Percentiles rank a stretch among this genome's conserved stretches.
These are phyloP conservation scores for Trissolcus basalis DNA, from an alignment of 1,140 invertebrate genomes.

Conservation along the genomic window DNA sequence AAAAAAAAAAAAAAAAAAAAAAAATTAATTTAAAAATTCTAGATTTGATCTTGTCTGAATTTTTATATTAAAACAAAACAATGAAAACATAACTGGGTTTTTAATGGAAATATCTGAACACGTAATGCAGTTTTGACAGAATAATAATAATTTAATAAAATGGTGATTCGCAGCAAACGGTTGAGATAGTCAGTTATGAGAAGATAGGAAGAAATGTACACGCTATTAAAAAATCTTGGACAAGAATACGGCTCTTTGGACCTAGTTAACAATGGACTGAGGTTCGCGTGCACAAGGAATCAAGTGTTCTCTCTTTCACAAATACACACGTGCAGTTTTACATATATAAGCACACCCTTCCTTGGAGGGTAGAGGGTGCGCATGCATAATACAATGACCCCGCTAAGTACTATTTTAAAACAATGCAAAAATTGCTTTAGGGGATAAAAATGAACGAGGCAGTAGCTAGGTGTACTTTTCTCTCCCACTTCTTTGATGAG, in stretches of 20 bases:
- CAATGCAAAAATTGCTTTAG: constrained; percentile 78
- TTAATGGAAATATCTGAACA: not conserved
- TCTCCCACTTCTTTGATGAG: constrained; percentile 69
- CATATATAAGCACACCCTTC: constrained; percentile 56
- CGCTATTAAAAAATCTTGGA: constrained; percentile 70
- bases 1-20: too few species aligned
- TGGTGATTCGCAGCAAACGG: constrained; percentile 24
- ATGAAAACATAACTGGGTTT: too few species aligned
- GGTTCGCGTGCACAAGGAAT: constrained; percentile 76
- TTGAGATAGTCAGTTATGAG: constrained; percentile 7
- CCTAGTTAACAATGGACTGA: constrained; percentile 74
- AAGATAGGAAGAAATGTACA: constrained; percentile 51
- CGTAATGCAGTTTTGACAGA: not conserved
- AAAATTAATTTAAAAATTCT: too few species aligned
- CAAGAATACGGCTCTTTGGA: constrained; percentile 64
- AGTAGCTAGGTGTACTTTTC: constrained; percentile 76
- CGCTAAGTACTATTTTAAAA: constrained; percentile 78
- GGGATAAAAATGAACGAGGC: constrained; percentile 77
- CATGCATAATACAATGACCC: constrained; percentile 78
- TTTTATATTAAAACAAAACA: too few species aligned
- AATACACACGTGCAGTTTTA: constrained; percentile 61
- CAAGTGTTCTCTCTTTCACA: constrained; percentile 75
- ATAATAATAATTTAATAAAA: constrained; percentile 22
- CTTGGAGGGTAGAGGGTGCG: constrained; percentile 67
- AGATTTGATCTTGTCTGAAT: too few species aligned